Percentiles rank a stretch among this genome's conserved stretches.
Evolutionary conservation across 2,113 vertebrate species (phyloP).

Genomic region (Dasyornis broadbenti): DNA sequence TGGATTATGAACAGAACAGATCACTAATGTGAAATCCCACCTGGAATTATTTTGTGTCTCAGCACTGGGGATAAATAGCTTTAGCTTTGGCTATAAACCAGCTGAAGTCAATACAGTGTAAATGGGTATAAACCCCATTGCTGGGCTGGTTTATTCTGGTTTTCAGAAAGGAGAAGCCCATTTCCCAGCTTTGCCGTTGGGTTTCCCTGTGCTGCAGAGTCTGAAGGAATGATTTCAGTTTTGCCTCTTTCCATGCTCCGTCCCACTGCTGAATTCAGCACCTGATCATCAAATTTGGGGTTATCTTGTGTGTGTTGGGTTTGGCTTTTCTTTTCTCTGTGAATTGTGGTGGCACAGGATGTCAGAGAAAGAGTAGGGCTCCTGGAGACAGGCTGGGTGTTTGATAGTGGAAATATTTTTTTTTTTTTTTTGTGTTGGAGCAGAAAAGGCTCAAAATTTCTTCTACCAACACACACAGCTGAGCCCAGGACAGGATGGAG

Average conservation of each 20-base stretch:
- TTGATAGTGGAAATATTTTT: background rate
- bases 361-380: background rate
- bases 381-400: background rate
- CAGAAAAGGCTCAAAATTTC: background rate
- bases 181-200: background rate
- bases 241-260: background rate
- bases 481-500: background rate
- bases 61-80: background rate
- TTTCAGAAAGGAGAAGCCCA: background rate
- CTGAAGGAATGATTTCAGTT: fast-evolving
- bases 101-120: background rate
- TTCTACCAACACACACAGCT: background rate
- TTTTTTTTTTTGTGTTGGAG: background rate
- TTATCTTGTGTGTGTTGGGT: background rate
- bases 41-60: background rate
- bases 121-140: background rate
- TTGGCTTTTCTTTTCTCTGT: background rate
- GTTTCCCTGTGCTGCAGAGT: background rate
- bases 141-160: background rate
- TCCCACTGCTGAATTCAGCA: background rate
- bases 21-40: background rate
- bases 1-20: background rate
- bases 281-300: no score
- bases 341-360: no score
- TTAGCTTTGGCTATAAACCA: background rate